These are phyloP conservation scores for Scaptomyza montana DNA, from an alignment of 1,140 invertebrate genomes.

Conservation along the genomic window DNA sequence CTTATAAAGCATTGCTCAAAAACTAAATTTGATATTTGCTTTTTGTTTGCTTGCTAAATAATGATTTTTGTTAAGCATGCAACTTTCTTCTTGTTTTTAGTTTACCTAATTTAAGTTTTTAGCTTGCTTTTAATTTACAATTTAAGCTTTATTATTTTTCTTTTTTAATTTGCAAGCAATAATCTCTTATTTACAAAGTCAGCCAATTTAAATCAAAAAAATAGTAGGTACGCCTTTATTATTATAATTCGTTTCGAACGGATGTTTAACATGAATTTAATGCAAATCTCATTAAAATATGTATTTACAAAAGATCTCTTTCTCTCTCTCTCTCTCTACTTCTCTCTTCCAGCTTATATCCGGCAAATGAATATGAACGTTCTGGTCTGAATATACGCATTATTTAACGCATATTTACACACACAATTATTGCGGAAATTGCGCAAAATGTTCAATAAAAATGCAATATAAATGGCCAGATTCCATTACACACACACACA, in stretches of 20 bases:
- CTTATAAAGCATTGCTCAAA: too few relatives aligned
- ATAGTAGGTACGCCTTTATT: not conserved
- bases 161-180: too few relatives aligned
- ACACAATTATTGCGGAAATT: constrained; percentile 9
- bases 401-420: not conserved
- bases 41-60: too few relatives aligned
- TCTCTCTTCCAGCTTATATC: not conserved
- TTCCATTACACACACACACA: constrained; percentile 10
- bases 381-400: not conserved
- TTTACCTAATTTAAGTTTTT: too few relatives aligned
- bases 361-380: not conserved
- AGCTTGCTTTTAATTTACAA: too few relatives aligned
- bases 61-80: too few relatives aligned
- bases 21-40: too few relatives aligned
- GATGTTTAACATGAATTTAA: not conserved
- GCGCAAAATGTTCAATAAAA: constrained; percentile 35
- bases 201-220: not conserved
- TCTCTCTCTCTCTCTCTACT: too few relatives aligned
- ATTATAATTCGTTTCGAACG: not conserved
- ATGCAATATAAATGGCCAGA: constrained; percentile 33
- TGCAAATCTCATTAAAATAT: constrained; percentile 2
- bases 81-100: too few relatives aligned
- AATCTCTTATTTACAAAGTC: not conserved
- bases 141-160: too few relatives aligned
- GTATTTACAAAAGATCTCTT: too few relatives aligned